A percentile compares a stretch with the other conserved stretches of the same genome.
Conservation (phyloP, 2,888 invertebrate species). For the Apeira syringaria region DNA sequence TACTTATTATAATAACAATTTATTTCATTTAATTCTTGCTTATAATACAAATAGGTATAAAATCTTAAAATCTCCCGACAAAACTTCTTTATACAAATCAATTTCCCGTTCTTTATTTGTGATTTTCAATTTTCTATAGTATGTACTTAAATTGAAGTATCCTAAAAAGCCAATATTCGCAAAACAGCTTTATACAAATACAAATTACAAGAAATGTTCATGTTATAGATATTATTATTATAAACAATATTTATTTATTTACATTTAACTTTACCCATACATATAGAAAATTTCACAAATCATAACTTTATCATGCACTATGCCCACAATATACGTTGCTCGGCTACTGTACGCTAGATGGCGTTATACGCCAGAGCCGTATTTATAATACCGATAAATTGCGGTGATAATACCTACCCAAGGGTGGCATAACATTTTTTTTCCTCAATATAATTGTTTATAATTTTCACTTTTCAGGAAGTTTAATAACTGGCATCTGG, state of each 20-base stretch:
- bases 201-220: conserved; percentile 5
- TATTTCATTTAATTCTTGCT: conserved; percentile 4
- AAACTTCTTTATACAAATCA: conserved; percentile 11
- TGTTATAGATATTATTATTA: no score
- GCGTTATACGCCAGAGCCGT: conserved; percentile 59
- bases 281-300: conserved; percentile 7
- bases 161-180: conserved; percentile 18
- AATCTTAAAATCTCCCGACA: conserved; percentile 18
- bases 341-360: conserved; percentile 50
- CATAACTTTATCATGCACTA: conserved; percentile 21
- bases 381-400: conserved; percentile 26
- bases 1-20: neutral
- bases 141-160: no score
- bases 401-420: conserved; percentile 22
- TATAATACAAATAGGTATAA: conserved; percentile 4
- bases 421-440: conserved; percentile 33
- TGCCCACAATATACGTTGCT: conserved; percentile 26
- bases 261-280: no score
- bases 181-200: conserved; percentile 10
- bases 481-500: conserved; percentile 85
- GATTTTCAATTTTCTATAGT: conserved; percentile 23
- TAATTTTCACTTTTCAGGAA: conserved; percentile 84
- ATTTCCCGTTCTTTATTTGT: conserved; percentile 15
- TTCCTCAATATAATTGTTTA: conserved; percentile 38
- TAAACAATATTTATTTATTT: no score